Evolutionary conservation across 2,888 invertebrate genomes (phyloP).

Genomic region (Drosophila recens): DNA sequence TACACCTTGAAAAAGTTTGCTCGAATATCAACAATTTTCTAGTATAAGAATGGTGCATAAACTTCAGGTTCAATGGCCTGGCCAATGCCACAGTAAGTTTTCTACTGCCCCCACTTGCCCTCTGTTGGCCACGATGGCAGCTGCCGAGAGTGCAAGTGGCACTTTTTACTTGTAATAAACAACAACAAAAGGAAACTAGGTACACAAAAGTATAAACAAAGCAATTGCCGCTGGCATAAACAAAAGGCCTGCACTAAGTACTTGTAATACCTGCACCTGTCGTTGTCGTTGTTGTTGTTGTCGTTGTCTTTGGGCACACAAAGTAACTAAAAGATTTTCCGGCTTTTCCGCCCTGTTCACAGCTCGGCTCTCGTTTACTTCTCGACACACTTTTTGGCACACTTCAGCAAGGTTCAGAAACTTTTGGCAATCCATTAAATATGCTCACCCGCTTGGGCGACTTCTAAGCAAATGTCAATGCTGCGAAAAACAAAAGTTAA

Average conservation of each 20-base stretch:
- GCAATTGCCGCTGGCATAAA: conserved; percentile 59
- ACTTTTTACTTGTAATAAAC: conserved; percentile 75
- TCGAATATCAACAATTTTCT: conserved; percentile 1
- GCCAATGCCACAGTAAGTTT: conserved; percentile 48
- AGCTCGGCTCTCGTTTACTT: conserved; percentile 10
- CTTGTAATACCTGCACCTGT: conserved; percentile 31
- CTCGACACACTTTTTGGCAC: conserved; percentile 34
- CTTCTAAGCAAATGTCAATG: conserved; percentile 50
- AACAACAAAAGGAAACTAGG: conserved; percentile 20
- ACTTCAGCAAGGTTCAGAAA: conserved; percentile 23
- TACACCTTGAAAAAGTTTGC: conserved; percentile 56
- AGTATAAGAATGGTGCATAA: conserved; percentile 17
- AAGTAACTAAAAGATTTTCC: conserved; percentile 35
- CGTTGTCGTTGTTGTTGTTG: background rate
- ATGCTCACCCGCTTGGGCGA: conserved; percentile 45
- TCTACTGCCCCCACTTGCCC: background rate
- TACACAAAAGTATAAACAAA: conserved; percentile 65
- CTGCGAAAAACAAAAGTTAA: conserved; percentile 59
- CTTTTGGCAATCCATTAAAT: conserved; percentile 71
- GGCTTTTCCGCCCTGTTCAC: conserved; percentile 5
- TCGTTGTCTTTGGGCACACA: conserved; percentile 6
- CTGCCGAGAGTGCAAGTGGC: conserved; percentile 59
- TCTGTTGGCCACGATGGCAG: background rate
- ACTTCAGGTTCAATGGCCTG: conserved; percentile 52
- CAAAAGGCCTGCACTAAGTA: conserved; percentile 52